Evolutionary conservation across 2,797 vertebrate genomes (phyloP), one percentile per base, ranked within the genome.

Genomic region (Brachyrhaphis roseni): DNA sequence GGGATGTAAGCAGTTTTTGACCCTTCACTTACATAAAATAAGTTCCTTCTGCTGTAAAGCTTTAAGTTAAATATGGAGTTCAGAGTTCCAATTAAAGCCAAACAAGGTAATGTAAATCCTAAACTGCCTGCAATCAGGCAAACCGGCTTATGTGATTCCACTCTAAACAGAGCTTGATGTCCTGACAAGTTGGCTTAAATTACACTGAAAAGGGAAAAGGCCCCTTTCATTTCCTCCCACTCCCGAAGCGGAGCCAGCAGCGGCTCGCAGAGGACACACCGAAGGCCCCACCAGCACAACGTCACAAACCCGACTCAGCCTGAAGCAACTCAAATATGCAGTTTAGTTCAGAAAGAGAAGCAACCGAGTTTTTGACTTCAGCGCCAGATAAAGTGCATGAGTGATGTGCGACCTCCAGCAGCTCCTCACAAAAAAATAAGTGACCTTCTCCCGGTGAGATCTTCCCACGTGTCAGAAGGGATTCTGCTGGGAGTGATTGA

Each of bases 401-500:
- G 82, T 85, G 91, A 93, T 93, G 90, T 72, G 74, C 70, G 82
- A 93, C 92, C 91, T 91, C 89, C 82, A 86, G 89, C 88, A 84
- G 88, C 87, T 88, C 80, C 68, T 26, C 79, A 84, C 81, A 83
- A 87, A 91, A 87, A 76, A 92, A 88, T 86, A 80, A 87, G 83
- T 89, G 92, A 94, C 93, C 93, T 84, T 90, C 86, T 90, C 77
- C 85, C 82, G 71, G 87, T 89, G 89, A 90, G 88, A 92, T 89
- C 88, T 83, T 83, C 84, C 87, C 88, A 85, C 76, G 78, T 89
- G 94, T 94, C 93, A 90, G 86, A 74, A 73, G 75, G 75, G 82
- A 92, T 92, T 91, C 91, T 46, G 86, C 68, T 77, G 88, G 90
- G 87, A 91, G 91, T 92, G 94, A 94, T 88, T 92, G 90, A 94